phyloP scores from a whole-genome alignment of 2,797 vertebrate genomes.

The Syngnathus acus region DNA sequence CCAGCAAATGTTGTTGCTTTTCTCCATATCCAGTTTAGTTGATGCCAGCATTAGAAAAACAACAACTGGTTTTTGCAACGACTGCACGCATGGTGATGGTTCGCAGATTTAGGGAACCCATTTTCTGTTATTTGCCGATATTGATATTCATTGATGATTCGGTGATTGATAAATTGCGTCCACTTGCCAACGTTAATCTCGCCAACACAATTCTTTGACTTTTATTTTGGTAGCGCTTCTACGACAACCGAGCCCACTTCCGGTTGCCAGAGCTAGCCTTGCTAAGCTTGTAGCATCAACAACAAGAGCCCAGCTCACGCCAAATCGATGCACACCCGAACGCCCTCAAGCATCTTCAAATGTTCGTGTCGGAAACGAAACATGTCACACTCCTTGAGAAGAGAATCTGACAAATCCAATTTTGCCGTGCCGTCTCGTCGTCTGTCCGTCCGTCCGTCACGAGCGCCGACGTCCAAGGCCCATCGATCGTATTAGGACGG shows the following conservation, averaged over 20 bases:
- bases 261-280: slow-evolving; percentile 9
- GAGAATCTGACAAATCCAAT: too few relatives aligned
- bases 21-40: too few relatives aligned
- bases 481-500: neutral
- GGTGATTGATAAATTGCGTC: neutral
- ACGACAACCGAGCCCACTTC: slow-evolving; percentile 8
- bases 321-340: neutral
- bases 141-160: too few relatives aligned
- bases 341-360: neutral
- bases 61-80: too few relatives aligned
- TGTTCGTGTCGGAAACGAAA: too few relatives aligned
- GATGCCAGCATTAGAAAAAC: too few relatives aligned
- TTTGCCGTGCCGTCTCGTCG: neutral
- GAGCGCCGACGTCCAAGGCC: neutral
- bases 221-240: slow-evolving; percentile 12
- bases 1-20: too few relatives aligned
- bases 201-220: neutral
- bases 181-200: neutral
- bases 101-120: too few relatives aligned
- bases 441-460: neutral
- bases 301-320: neutral
- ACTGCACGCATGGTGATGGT: too few relatives aligned
- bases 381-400: neutral
- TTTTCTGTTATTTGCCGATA: neutral
- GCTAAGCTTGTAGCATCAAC: slow-evolving; percentile 18